phyloP scores from a whole-genome alignment of 1,140 invertebrate species.

The Lysiphlebus fabarum region DNA sequence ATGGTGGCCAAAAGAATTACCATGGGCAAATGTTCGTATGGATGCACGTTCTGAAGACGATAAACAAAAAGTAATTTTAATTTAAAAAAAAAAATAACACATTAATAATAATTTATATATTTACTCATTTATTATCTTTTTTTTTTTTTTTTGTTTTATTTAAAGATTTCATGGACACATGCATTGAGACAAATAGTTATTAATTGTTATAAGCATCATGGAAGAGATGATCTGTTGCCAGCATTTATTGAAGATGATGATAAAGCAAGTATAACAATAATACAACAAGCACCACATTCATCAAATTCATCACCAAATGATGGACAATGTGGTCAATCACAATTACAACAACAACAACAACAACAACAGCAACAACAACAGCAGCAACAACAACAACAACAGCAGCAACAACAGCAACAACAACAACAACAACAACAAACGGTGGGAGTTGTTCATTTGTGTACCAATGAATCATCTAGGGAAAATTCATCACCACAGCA shows the following conservation, averaged over 20 bases:
- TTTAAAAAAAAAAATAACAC: not conserved
- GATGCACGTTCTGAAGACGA: slow-evolving; percentile 93
- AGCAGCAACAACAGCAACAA: slow-evolving; percentile 35
- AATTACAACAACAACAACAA: not conserved
- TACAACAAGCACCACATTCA: slow-evolving; percentile 48
- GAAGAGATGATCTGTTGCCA: slow-evolving; percentile 90
- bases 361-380: not conserved
- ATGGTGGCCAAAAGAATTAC: slow-evolving; percentile 97
- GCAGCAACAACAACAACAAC: slow-evolving; percentile 13
- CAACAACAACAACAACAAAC: slow-evolving; percentile 43
- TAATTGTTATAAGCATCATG: slow-evolving; percentile 98
- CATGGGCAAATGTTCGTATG: slow-evolving; percentile 97
- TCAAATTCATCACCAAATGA: slow-evolving; percentile 41
- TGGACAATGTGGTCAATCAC: slow-evolving; percentile 41
- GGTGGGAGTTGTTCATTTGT: slow-evolving; percentile 66
- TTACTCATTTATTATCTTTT: too few species aligned
- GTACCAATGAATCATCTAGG: slow-evolving; percentile 57
- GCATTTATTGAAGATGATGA: slow-evolving; percentile 92
- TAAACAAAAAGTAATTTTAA: slow-evolving; percentile 73
- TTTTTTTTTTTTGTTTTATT: slow-evolving; percentile 16
- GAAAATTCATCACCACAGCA: slow-evolving; percentile 57
- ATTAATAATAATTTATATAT: slow-evolving; percentile 6
- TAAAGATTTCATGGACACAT: slow-evolving; percentile 96
- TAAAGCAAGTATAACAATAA: slow-evolving; percentile 57
- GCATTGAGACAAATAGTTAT: slow-evolving; percentile 96